Base-by-base conservation (phyloP, 2,113 vertebrate species). In the Amblyornis subalaris region DNA sequence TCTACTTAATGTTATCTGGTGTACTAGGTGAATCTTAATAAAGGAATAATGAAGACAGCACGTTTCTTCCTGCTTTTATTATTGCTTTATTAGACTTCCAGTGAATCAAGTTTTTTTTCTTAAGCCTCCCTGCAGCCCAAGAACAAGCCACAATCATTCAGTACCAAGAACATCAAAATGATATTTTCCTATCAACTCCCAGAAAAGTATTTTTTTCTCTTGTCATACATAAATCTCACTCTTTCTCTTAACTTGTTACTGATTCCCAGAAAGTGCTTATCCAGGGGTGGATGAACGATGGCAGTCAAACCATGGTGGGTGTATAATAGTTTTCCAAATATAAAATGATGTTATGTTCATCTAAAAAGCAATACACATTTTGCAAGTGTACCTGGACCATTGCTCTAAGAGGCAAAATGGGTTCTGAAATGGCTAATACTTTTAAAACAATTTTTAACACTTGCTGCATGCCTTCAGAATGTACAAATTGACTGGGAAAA, bases 11-110 rank as follows among this genome's bases (percentile, higher is more conserved):
- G 48, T 73, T 82, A 70, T 88, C 78, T 88, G 50, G 42, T 90
- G 26, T 90, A 88, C 42, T 35, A 54, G 54, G 50, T 88, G 71
- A 94, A 95, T 73, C 54, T 88, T 94, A 95, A 94, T 83, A 93
- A 93, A 77, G 67, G 55, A 90, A 79, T 93, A 85, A 95, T 82
- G 79, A 93, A 91, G 64, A 72, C 66, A 74, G 7, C 12, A 18
- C 83, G 42, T 83, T 96, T 91, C 58, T 69, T 95, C 42, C 45
- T 76, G 47, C 16, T 83, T 88, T 83, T 80, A 42, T 93, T 92
- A 92, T 73, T 73, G 15, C 20, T 85, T 45, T 50, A 70, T 85
- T 82, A 93, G 40, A 57, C 14, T 75, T 93, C 12, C 28, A 82
- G 36, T 13, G 14, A 12, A 70, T 33, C 16, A n/a, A 1, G 16